Conservation (phyloP, 2,113 vertebrate genomes). For the Anseranas semipalmata region DNA sequence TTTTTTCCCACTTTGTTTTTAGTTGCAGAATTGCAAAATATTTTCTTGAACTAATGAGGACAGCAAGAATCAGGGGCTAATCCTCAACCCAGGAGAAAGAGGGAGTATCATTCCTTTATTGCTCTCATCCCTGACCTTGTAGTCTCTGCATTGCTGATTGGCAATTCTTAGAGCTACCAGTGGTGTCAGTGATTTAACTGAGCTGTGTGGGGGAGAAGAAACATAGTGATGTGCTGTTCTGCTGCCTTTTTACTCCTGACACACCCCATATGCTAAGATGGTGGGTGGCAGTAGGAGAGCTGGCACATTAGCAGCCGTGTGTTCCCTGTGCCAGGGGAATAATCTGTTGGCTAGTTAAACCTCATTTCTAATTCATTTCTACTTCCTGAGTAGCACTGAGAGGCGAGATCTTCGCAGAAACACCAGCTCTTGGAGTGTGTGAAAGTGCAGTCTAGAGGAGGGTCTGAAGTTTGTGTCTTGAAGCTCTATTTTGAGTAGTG, state of each 20-base stretch:
- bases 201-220: background rate
- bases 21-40: fast-evolving
- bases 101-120: background rate
- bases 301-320: background rate
- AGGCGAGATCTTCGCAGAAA: background rate
- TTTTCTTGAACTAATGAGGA: background rate
- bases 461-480: background rate
- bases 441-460: background rate
- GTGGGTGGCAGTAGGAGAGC: conserved; percentile 47
- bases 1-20: background rate
- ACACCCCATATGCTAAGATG: conserved; percentile 52
- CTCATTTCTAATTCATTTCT: conserved; percentile 29
- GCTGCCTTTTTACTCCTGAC: conserved; percentile 41
- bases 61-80: background rate
- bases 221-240: background rate
- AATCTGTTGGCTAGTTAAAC: conserved; percentile 34
- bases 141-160: background rate
- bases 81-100: background rate
- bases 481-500: background rate
- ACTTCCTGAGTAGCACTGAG: background rate
- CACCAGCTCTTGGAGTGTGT: background rate
- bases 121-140: background rate
- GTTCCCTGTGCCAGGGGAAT: conserved; percentile 46
- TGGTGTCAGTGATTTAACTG: background rate
- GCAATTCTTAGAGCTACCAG: background rate